Percentiles rank a stretch among this genome's conserved stretches.
These are phyloP conservation scores for Drosophila phalerata DNA, from an alignment of 2,888 invertebrate species.

Conservation along the genomic window DNA sequence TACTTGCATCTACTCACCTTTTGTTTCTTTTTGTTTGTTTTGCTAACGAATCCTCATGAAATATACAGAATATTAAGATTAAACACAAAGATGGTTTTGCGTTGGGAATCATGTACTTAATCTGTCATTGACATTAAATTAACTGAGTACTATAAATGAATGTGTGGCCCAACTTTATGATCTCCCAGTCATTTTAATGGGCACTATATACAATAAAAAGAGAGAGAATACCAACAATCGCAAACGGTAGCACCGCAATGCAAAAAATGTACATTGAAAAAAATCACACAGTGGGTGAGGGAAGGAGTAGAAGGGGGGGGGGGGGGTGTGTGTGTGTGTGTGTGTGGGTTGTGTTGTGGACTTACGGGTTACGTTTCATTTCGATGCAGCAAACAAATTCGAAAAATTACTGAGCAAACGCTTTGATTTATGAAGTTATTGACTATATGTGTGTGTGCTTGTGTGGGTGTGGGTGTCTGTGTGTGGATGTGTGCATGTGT, in stretches of 20 bases:
- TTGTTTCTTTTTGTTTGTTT: neutral
- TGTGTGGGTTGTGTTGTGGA: neutral
- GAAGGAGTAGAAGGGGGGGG: neutral
- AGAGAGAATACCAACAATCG: too few species aligned
- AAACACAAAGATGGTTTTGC: neutral
- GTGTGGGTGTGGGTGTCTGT: slow-evolving; percentile 3
- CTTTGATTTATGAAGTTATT: slow-evolving; percentile 81
- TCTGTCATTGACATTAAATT: slow-evolving; percentile 7
- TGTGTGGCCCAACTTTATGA: slow-evolving; percentile 20
- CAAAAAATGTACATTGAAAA: slow-evolving; percentile 5
- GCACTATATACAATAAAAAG: neutral
- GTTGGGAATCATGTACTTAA: neutral
- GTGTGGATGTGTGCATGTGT: slow-evolving; percentile 8
- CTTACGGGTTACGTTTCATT: slow-evolving; percentile 52
- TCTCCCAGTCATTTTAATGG: slow-evolving; percentile 14
- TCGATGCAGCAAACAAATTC: slow-evolving; percentile 76
- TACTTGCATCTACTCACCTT: neutral
- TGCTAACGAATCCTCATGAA: neutral
- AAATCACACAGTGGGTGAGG: slow-evolving; percentile 1
- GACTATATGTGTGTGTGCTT: slow-evolving; percentile 35
- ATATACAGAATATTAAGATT: neutral
- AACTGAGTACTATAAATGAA: neutral
- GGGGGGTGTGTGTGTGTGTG: too few species aligned
- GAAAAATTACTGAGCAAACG: slow-evolving; percentile 81
- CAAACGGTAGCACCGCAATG: slow-evolving; percentile 9